Evolutionary conservation across 1,140 invertebrate species (phyloP), one percentile per base, ranked within the genome.

Genomic region (Hermetia illucens): DNA sequence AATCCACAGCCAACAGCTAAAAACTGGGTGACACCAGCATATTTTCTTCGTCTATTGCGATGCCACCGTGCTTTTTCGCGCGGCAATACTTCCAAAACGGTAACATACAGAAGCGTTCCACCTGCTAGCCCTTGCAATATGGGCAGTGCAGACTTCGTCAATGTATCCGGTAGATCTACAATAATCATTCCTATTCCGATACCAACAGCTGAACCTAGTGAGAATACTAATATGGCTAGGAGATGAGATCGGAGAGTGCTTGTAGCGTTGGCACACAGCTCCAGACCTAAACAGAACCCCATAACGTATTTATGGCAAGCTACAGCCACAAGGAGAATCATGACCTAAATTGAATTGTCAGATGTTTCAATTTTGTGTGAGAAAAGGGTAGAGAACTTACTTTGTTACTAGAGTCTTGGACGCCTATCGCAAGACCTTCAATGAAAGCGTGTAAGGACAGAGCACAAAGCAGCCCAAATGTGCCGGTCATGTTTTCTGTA

Each of bases 21-120:
- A 37, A 79, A 69, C 51, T 80, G 77, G 1, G 69, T 41, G 32
- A 77, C 49, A 12, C 78, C 76, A 3, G 75, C 73, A 9, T 40
- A 45, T 24, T 63, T 65, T 20, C 57, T 60, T 3, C 41, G 13
- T 17, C 56, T 49, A 41, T 54, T 62, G 34, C 65, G 65, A 46
- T 79, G 74, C 70, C 77, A 77, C 40, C 72, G 67, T 29, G 72
- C 69, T 36, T 79, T 67, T 61, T 87, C 83, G 27, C 82, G 66
- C 0, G 82, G 89, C 17, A 95, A 62, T 17, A 95, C 81, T 67
- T 95, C 91, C 55, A 88, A 86, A 21, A 92, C 84, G 0, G 87
- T 90, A 27, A 94, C 84, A 61, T 93, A 95, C 0, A 95, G 63
- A 31, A 95, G 75, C 2, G 88, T 93, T 29, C 91, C 91, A 29